Evolutionary conservation across 2,113 vertebrate species (phyloP).

Genomic region (Salvelinus sp.): DNA sequence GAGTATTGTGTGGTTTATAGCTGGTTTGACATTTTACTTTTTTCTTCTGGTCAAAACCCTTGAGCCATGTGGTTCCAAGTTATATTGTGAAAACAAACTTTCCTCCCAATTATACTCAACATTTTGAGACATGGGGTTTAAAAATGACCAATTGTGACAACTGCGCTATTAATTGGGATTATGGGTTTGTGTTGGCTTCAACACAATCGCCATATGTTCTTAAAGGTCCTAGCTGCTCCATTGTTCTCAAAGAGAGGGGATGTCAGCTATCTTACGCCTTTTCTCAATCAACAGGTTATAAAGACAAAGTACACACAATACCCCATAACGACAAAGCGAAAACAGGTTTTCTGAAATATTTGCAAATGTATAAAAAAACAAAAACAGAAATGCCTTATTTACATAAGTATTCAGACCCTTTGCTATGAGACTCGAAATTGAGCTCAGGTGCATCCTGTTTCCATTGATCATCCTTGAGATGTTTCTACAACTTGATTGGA

Average conservation of each 20-base stretch:
- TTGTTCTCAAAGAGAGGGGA: not conserved
- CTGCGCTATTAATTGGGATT: conserved; percentile 46
- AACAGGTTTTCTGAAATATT: too few species aligned
- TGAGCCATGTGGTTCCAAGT: conserved; percentile 22
- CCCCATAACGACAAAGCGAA: too few species aligned
- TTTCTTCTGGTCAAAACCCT: conserved; percentile 20
- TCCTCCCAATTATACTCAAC: conserved; percentile 22
- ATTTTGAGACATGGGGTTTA: conserved; percentile 16
- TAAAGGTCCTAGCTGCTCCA: not conserved
- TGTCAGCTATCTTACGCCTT: conserved; percentile 8
- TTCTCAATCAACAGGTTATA: conserved; percentile 5
- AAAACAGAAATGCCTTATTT: too few species aligned
- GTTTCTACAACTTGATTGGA: too few species aligned
- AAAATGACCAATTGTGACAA: not conserved
- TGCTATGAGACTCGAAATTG: too few species aligned
- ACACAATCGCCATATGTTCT: not conserved
- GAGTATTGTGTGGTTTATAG: not conserved
- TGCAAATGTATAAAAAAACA: too few species aligned
- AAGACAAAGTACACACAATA: too few species aligned
- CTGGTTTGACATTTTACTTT: not conserved
- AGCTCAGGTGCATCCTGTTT: too few species aligned
- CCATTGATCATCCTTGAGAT: too few species aligned
- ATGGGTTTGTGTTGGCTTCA: conserved; percentile 28
- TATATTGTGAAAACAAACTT: conserved; percentile 46
- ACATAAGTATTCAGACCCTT: too few species aligned